Conservation (phyloP, 1,140 invertebrate species). For the Achatina immaculata region DNA sequence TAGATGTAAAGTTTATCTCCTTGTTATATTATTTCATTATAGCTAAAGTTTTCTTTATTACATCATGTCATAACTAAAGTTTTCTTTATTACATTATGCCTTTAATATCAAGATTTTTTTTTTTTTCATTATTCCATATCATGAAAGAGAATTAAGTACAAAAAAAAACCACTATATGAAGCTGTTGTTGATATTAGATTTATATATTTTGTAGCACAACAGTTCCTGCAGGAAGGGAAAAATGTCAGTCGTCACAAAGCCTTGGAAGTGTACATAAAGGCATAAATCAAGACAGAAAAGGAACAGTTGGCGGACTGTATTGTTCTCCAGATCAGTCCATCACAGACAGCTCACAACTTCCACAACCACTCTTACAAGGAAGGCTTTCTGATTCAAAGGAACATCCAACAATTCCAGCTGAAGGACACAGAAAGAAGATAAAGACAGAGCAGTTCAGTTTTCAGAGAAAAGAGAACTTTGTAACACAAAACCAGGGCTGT, state of each 20-base stretch:
- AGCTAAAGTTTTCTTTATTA: no score
- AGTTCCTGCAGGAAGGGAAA: constrained; percentile 34
- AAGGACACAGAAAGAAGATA: constrained; percentile 20
- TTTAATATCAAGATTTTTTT: no score
- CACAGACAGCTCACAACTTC: not conserved
- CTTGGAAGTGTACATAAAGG: constrained; percentile 13
- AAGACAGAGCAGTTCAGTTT: constrained; percentile 13
- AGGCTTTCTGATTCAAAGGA: not conserved
- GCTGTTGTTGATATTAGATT: no score
- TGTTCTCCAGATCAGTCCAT: not conserved
- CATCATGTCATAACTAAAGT: no score
- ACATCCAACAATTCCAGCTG: not conserved
- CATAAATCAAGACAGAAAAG: constrained; percentile 12
- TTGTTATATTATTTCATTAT: no score
- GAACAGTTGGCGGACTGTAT: not conserved
- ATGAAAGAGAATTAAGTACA: no score
- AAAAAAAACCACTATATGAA: no score
- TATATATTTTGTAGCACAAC: constrained; percentile 34
- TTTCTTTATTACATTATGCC: no score
- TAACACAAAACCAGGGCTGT: not conserved
- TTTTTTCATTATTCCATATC: no score
- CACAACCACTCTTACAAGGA: not conserved
- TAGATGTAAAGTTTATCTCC: no score
- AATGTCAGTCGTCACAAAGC: constrained; percentile 22
- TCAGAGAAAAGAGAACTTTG: not conserved